A percentile compares a stretch with the other conserved stretches of the same genome.
phyloP scores from a whole-genome alignment of 2,797 vertebrate species.

The Myotis planiceps region DNA sequence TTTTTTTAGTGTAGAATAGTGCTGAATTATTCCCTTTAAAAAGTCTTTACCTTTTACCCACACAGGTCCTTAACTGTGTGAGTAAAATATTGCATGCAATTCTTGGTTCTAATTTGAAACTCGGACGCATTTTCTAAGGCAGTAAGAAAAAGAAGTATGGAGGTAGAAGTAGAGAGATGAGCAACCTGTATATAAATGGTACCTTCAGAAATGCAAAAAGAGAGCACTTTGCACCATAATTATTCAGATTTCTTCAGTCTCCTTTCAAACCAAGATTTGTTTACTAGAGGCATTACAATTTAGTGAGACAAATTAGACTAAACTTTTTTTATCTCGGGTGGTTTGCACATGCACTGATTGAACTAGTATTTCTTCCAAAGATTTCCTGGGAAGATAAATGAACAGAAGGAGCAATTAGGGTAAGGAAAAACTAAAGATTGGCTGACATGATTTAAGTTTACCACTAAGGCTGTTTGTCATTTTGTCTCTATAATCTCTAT shows the following conservation, averaged over 20 bases:
- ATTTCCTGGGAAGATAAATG: constrained; percentile 92
- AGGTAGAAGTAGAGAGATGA: background rate
- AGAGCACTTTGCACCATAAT: constrained; percentile 80
- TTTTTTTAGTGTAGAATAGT: background rate
- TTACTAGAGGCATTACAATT: constrained; percentile 90
- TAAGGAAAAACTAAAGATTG: constrained; percentile 94
- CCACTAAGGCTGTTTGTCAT: constrained; percentile 91
- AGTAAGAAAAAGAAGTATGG: constrained; percentile 7
- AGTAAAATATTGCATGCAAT: background rate
- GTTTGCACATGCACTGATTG: constrained; percentile 91
- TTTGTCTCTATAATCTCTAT: constrained; percentile 94
- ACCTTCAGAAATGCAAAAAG: constrained; percentile 52
- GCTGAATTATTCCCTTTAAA: background rate
- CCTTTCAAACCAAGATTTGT: constrained; percentile 88
- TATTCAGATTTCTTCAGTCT: constrained; percentile 85
- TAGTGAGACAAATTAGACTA: constrained; percentile 92
- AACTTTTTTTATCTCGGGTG: constrained; percentile 92
- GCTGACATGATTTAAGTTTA: constrained; percentile 93
- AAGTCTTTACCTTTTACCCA: constrained; percentile 7
- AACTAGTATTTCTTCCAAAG: constrained; percentile 93
- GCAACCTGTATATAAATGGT: constrained; percentile 33
- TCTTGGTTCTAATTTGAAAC: constrained; percentile 55
- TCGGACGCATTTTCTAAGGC: constrained; percentile 16
- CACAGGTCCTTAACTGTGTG: background rate
- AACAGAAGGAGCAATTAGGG: constrained; percentile 91